Percentiles rank a stretch among this genome's conserved stretches.
Evolutionary conservation across 35 echinoderm and acorn worm genomes (phyloP).

Genomic region (Holothuria glaberrima): DNA sequence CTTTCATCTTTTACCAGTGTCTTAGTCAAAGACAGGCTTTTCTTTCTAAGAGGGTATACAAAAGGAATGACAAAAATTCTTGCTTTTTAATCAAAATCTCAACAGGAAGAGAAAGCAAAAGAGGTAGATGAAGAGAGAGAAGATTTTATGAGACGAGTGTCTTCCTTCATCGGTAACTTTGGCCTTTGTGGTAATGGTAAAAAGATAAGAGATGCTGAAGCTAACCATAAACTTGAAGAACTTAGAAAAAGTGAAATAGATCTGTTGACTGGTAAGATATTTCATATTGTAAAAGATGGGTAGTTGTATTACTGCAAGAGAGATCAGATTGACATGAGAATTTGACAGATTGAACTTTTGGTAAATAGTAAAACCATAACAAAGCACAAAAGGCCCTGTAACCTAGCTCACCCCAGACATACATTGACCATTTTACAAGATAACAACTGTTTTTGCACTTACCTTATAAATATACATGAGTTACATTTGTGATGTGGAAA

Average conservation of each 20-base stretch:
- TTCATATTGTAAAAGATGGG: not conserved
- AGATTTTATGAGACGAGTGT: conserved; percentile 47
- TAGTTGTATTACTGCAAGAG: not conserved
- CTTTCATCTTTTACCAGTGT: too few relatives aligned
- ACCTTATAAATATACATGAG: too few relatives aligned
- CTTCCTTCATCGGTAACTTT: conserved; percentile 23
- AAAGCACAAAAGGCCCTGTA: too few relatives aligned
- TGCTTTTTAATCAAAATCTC: too few relatives aligned
- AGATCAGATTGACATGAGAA: not conserved
- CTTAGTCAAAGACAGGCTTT: too few relatives aligned
- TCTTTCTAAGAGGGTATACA: too few relatives aligned
- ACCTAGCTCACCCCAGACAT: too few relatives aligned
- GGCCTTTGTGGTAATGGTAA: conserved; percentile 51
- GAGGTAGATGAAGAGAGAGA: conserved; percentile 22
- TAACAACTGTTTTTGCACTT: too few relatives aligned
- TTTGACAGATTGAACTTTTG: not conserved
- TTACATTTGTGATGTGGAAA: too few relatives aligned
- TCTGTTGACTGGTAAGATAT: conserved; percentile 24
- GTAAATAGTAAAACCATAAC: not conserved
- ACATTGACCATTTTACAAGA: too few relatives aligned
- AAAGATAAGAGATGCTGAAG: conserved; percentile 50
- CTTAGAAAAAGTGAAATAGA: conserved; percentile 24
- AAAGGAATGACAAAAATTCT: too few relatives aligned
- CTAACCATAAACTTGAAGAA: conserved; percentile 32
- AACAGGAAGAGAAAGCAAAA: not conserved